Base-by-base conservation (phyloP, 2,888 invertebrate genomes). In the Melieria omissa region DNA sequence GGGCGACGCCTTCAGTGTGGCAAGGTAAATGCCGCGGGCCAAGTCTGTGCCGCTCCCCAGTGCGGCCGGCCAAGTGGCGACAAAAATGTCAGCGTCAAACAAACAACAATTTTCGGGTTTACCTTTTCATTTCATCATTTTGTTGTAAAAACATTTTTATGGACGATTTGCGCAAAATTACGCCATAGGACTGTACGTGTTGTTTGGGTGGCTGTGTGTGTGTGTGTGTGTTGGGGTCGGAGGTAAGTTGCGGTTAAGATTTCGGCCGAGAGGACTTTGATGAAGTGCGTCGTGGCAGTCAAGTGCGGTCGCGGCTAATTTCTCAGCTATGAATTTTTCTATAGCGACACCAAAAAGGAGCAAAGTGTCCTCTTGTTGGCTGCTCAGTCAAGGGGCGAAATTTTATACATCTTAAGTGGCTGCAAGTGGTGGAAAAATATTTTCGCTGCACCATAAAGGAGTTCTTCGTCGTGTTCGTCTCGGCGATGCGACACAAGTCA, bases 1-100 rank as follows among this genome's bases (percentile, higher is more conserved):
- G 65, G 71, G 42, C 73, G 75, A 78, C 78, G 78, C 78, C 77
- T 77, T 74, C 73, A 76, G 77, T 73, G 77, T 77, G 76, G 75
- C 73, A 69, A 62, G 73, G 74, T 75, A 75, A 76, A 77, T 74
- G 75, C 77, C 77, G 76, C 75, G 76, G 78, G 78, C 78, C 73
- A 73, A 70, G 14, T 63, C 29, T 29, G 29, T 67, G 7, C 14
- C 69, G 47, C 55, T 69, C 63, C 55, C 62, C 49, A 55, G 46
- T 63, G 63, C 55, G 45, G 42, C 45, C n/a, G 9, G 47, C 69
- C 62, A 69, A 69, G 69, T 68, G 46, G 46, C 44, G 16, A 58
- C 68, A 55, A 63, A 65, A 69, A 54, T 69, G 62, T 46, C 67
- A 66, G 55, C 14, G 41, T 14, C 64, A 70, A 29, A 47, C 62